Evolutionary conservation across 2,888 invertebrate species (phyloP).

Genomic region (Pandemis corylana): DNA sequence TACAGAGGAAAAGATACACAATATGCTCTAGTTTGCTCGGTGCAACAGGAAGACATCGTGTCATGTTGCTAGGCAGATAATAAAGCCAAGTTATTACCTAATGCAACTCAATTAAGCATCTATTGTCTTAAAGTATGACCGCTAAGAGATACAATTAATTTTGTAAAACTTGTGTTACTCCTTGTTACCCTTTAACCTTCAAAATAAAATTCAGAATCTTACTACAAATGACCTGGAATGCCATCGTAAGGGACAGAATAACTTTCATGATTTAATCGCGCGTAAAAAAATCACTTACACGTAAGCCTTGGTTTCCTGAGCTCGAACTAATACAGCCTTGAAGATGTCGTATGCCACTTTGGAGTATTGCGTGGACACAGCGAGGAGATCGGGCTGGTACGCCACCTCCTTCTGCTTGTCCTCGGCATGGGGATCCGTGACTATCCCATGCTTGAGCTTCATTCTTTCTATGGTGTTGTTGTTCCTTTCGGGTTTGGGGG

Average conservation of each 20-base stretch:
- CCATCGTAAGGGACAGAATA: no score
- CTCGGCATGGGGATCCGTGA: constrained; percentile 67
- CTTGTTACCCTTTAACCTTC: no score
- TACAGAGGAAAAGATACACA: background rate
- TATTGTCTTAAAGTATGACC: background rate
- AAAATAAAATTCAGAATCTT: no score
- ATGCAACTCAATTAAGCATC: background rate
- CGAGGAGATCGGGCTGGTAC: constrained; percentile 79
- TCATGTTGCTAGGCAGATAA: constrained; percentile 8
- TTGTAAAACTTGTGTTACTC: no score
- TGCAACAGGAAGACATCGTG: background rate
- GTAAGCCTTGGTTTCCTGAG: constrained; percentile 78
- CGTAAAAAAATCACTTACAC: constrained; percentile 70
- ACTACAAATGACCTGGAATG: no score
- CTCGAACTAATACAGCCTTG: constrained; percentile 61
- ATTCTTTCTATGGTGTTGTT: constrained; percentile 66
- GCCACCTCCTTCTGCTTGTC: constrained; percentile 71
- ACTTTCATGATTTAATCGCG: no score
- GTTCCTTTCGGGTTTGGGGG: constrained; percentile 47
- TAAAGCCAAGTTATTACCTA: background rate
- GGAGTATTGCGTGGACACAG: constrained; percentile 78
- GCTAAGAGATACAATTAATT: no score
- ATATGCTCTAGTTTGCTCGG: background rate
- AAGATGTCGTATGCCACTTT: constrained; percentile 72
- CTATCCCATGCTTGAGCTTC: constrained; percentile 78